Evolutionary conservation across 2,797 vertebrate genomes (phyloP), one percentile per base, ranked within the genome.

Genomic region (Galagoides demidoff): DNA sequence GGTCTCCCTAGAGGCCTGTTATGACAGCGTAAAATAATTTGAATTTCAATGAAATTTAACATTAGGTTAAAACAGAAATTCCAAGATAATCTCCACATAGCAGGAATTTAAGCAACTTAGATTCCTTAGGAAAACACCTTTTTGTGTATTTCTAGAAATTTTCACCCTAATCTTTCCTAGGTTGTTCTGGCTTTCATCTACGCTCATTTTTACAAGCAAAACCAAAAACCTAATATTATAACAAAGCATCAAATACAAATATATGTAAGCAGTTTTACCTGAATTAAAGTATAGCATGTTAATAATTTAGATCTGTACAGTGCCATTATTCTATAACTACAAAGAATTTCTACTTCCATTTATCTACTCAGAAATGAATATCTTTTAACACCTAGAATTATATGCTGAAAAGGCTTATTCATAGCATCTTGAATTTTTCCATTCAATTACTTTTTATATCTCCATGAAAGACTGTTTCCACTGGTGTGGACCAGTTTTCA

Each of bases 31-130:
- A 34, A 95, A 82, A 85, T 61, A 34, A 93, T 57, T n/a, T 85
- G 57, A 90, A 94, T 96, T 96, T 96, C 83, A 64, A 3, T 55
- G 49, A 55, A 76, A 92, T 78, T n/a, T 31, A 91, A 78, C 89
- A 64, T 81, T 74, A 83, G 29, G 52, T 84, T 93, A 70, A 93
- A 92, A 78, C 7, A 55, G 73, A 95, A 81, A 96, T 71, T 83
- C 78, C 34, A 68, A 91, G 76, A 87, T 73, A 29, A 87, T 92
- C 55, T 31, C 64, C 61, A 71, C 66, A 3, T 55, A 27, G 63
- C 25, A 43, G 10, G 49, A 84, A 79, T 90, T 89, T 89, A 68
- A 83, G 25, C 1, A 57, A 88, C 49, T 91, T 76, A 20, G 37
- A 64, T 49, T 87, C 59, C 82, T 85, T 71, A 77, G 61, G 27